Evolutionary conservation across 2,888 invertebrate genomes (phyloP), one percentile per base, ranked within the genome.

Genomic region (Mesorhabditis belari): DNA sequence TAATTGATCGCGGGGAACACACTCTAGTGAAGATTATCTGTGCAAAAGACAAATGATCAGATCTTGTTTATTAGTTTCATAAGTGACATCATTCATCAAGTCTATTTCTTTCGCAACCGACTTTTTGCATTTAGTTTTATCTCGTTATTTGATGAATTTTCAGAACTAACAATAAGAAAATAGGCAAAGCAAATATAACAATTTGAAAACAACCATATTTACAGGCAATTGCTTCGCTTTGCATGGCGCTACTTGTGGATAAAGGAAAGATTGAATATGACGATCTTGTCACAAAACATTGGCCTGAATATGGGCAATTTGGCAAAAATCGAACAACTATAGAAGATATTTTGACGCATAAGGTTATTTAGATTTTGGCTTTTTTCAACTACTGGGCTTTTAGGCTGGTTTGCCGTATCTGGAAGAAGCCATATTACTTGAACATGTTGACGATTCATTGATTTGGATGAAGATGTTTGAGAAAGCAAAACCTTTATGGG

Each of bases 261-360:
- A 81, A 81, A 25, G 82, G 81, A 4, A 61, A 75, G n/a, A 57
- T 83, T 24, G 71, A 76, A 26, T 83, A 82, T 64, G 73, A 79
- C 28, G 77, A 81, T 49, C 73, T 65, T 12, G 77, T 83, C 1
- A 63, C 74, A 9, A 73, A 73, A 17, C 77, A 81, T 64, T 83
- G 83, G 83, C 82, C 83, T 35, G 82, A 82, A 55, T 83, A 83
- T 72, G 82, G 78, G 17, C 73, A 77, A 60, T 80, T 82, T 68
- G 82, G 82, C 23, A 83, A 83, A 64, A 77, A 79, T 51, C 64
- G 70, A 21, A 81, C 83, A 17, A 83, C 83, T 1, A 67, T 83
- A 28, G 78, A 81, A 59, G 77, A 81, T 62, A 76, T 83, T 4
- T 65, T 83, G 4, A 79, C 77, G 58, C 81, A 83, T 63, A 77